Evolutionary conservation across 2,888 invertebrate species (phyloP), one percentile per base, ranked within the genome.

Genomic region (Agapostemon virescens): DNA sequence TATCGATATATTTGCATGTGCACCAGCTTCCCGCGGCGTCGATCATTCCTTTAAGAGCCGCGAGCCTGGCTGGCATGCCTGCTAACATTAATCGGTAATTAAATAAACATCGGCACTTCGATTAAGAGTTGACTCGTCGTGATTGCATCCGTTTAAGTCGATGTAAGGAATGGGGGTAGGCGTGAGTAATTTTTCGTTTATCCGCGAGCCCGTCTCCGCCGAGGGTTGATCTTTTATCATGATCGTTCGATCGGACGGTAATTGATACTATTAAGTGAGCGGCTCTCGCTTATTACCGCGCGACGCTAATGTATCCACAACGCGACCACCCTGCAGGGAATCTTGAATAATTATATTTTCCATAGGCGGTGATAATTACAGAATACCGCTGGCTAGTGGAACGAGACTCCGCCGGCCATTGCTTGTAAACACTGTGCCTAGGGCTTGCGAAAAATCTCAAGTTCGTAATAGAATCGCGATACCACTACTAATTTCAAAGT

Each of bases 281-380:
- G 49, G 20, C 64, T 69, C 58, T 69, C 78, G 74, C 79, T 58
- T 81, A 84, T 40, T 67, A 73, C 45, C 42, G 52, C 49, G 70
- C 72, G 75, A 84, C 73, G 80, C 83, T 87, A 85, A 85, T 79
- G 64, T 77, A 81, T 86, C 58, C 83, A 40, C 68, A 77, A 64
- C 64, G 67, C 71, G 79, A 74, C 77, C 80, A 77, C 69, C 73
- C 81, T 63, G 68, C 55, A 33, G 61, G 40, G 68, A 49, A 58
- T 74, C 72, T 78, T 77, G 77, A 81, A 83, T 84, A 86, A 88
- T 88, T 84, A 86, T 79, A 84, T 85, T 86, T 87, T 83, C 85
- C 82, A 81, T 74, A 49, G 81, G 55, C 79, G 84, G 74, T 68
- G 82, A 87, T 88, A 88, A 90, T 90, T 89, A 87, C 88, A 84